Base-by-base conservation (phyloP, 92 coral and sea anemone genomes). In the Pocillopora grandis region DNA sequence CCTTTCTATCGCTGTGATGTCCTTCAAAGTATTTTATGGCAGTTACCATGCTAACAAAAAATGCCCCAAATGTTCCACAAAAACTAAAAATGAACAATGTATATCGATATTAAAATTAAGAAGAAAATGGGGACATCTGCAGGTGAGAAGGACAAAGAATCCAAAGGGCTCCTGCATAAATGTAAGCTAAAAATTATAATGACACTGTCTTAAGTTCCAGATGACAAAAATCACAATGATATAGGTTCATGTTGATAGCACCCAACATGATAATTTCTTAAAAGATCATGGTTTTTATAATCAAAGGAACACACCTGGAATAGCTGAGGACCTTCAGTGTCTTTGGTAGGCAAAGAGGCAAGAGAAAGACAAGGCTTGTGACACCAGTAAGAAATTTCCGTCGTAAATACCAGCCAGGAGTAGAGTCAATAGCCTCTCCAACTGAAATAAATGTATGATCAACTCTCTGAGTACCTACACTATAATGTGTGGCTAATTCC, bases 271-370 rank as follows among this genome's bases (percentile, higher is more conserved):
- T 42, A 42, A 3, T 42, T 42, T 42, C 52, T 42, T 42, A 42
- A 27, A 27, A 27, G 31, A 27, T 27, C 31, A 27, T 27, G 31
- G 31, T 27, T 27, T 27, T 27, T 27, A 3, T 42, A 7, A 42
- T 3, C 17, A 10, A 9, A 14, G 2, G 12, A 16, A 17, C 72
- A 31, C 64, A 94, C 98, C 98, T 95, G 76, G 98, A 90, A 75
- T 94, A 95, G 76, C 98, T 95, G 11, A 95, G 91, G 63, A 95
- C 86, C 66, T 92, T 93, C 48, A 95, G 84, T 58, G 90, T 84
- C 85, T 95, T 94, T 72, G 98, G 98, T 48, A 95, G 85, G 81
- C 98, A 95, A 36, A 95, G 89, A 17, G 98, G 98, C 58, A 95
- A 82, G 49, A 95, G 90, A 63, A 92, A 78, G 66, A 90, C 73